Conservation (phyloP, 2,113 vertebrate species). For the Thinocorus orbignyianus region DNA sequence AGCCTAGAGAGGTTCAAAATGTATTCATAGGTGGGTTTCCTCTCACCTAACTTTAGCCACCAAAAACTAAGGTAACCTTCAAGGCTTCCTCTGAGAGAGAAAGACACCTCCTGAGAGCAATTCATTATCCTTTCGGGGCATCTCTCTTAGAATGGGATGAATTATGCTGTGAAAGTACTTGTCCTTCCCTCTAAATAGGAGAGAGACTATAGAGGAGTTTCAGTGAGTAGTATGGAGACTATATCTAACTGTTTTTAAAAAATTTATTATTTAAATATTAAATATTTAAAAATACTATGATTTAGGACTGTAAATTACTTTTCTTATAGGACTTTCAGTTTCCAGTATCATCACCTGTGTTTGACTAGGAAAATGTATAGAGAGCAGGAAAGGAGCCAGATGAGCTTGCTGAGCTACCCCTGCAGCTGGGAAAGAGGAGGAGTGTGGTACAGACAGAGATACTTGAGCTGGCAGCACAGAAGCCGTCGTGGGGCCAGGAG, state of each 20-base stretch:
- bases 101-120: background rate
- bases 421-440: background rate
- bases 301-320: background rate
- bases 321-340: background rate
- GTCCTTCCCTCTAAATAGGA: background rate
- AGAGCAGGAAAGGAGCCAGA: background rate
- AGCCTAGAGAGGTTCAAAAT: background rate
- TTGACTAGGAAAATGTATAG: background rate
- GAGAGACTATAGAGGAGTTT: background rate
- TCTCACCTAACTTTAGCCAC: background rate
- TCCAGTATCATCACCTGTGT: background rate
- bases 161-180: background rate
- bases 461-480: background rate
- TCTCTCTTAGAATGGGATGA: background rate
- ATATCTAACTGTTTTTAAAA: background rate
- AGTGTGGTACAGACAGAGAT: background rate
- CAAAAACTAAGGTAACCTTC: background rate
- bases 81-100: background rate
- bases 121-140: background rate
- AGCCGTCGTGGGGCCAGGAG: background rate
- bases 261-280: background rate
- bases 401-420: background rate
- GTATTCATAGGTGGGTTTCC: background rate
- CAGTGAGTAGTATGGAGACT: background rate
- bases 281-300: background rate